A percentile compares a stretch with the other conserved stretches of the same genome.
Conservation (phyloP, 2,888 invertebrate species). For the Ligdia adustata region DNA sequence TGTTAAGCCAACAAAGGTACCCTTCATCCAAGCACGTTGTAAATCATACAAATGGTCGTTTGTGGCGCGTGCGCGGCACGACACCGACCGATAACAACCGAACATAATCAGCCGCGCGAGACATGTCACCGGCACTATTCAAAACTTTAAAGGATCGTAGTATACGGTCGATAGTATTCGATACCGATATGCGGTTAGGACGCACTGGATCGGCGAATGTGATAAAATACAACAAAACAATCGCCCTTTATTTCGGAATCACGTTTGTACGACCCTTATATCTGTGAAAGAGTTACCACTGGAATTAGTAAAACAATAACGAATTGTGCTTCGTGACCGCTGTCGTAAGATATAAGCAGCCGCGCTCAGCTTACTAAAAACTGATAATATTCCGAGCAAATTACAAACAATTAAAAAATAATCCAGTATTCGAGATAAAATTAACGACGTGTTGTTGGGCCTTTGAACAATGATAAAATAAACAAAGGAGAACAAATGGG, state of each 20-base stretch:
- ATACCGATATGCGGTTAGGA: slow-evolving; percentile 27
- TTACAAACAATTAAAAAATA: slow-evolving; percentile 23
- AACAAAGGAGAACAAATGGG: slow-evolving; percentile 4
- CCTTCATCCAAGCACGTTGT: slow-evolving; percentile 66
- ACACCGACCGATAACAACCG: slow-evolving; percentile 54
- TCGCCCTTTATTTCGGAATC: slow-evolving; percentile 59
- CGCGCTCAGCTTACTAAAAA: too few relatives aligned
- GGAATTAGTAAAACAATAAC: slow-evolving; percentile 27
- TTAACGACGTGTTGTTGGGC: slow-evolving; percentile 3
- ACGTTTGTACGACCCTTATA: slow-evolving; percentile 51
- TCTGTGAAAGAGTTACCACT: slow-evolving; percentile 43
- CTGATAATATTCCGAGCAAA: slow-evolving; percentile 14
- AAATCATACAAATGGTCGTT: slow-evolving; percentile 75
- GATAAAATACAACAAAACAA: slow-evolving; percentile 60
- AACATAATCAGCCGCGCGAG: slow-evolving; percentile 44
- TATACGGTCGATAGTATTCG: slow-evolving; percentile 42
- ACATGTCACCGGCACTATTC: slow-evolving; percentile 41
- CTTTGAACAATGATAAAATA: slow-evolving; percentile 2
- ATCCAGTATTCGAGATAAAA: slow-evolving; percentile 18
- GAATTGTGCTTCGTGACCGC: slow-evolving; percentile 44
- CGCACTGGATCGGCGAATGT: slow-evolving; percentile 46
- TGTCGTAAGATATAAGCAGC: slow-evolving; percentile 36
- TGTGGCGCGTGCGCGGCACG: slow-evolving; percentile 73
- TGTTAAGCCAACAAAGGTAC: slow-evolving; percentile 71
- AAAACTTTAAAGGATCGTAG: slow-evolving; percentile 39